Base-by-base conservation (phyloP, 2,113 vertebrate genomes). In the Odocoileus hemionus region DNA sequence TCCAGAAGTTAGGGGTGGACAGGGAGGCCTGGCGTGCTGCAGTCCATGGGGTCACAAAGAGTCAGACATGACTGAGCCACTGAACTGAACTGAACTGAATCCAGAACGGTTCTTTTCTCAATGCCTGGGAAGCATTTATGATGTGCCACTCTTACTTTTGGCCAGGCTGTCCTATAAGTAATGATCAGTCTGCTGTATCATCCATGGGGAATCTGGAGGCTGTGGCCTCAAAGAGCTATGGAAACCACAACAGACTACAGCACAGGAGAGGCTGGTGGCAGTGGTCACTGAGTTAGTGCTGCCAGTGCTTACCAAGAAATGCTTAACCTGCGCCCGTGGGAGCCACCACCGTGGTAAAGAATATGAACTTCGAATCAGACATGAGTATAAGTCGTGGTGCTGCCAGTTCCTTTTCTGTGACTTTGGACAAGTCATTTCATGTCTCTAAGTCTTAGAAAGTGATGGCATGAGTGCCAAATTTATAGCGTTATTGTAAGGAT, bases 201-300 rank as follows among this genome's bases (percentile, higher is more conserved):
- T 21, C 50, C 54, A n/a, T 9, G 6, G 16, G 52, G 61, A 45
- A 39, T 54, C 23, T 92, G 33, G 15, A 79, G 19, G 6, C 1
- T 54, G 10, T 67, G 52, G 39, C 70, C 58, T 93, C 93, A 67
- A 36, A 82, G 64, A 82, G 52, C 17, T n/a, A 94, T 54, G 57
- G 60, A 50, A 95, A 33, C 16, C 25, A 86, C 21, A 55, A 36
- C 4, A 52, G 70, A 36, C 13, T 55, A 6, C 0, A 43, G 25
- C 6, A 1, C 57, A 55, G 30, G 12, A 64, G 30, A 88, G 57
- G 36, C 0, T 33, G 21, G 80, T 58, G 43, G 67, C 21, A 45
- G 28, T 1, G 11, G 36, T 23, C 36, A 47, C 87, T 52, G 52
- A 89, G 23, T 15, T 2, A 0, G 33, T 61, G 39, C 11, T 17